Conservation (phyloP, 2,797 vertebrate species). For the Poeciliopsis paucimaculata region DNA sequence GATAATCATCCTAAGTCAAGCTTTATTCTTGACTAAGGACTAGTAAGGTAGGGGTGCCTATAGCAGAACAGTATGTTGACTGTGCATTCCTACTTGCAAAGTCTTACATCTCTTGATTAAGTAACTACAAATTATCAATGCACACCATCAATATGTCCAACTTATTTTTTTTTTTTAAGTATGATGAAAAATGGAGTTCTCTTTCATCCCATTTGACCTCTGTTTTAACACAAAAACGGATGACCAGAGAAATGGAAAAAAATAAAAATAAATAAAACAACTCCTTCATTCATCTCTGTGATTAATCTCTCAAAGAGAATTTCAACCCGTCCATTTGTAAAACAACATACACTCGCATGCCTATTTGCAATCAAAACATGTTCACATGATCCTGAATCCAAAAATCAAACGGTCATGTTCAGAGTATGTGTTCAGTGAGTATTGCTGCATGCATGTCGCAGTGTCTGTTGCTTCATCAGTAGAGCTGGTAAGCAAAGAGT, state of each 20-base stretch:
- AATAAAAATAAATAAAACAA: too few relatives aligned
- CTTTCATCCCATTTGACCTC: not conserved
- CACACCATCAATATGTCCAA: not conserved
- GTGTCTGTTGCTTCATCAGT: slow-evolving; percentile 57
- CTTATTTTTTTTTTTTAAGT: not conserved
- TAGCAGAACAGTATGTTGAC: not conserved
- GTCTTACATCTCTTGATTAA: not conserved
- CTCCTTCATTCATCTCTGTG: slow-evolving; percentile 30
- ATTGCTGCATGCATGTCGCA: not conserved
- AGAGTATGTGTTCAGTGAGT: slow-evolving; percentile 13
- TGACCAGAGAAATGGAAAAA: not conserved
- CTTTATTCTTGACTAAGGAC: slow-evolving; percentile 59
- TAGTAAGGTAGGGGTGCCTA: too few relatives aligned
- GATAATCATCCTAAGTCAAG: slow-evolving; percentile 91
- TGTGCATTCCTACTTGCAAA: not conserved
- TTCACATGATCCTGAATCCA: slow-evolving; percentile 11
- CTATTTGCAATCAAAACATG: slow-evolving; percentile 14
- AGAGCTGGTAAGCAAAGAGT: slow-evolving; percentile 67
- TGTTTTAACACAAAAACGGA: not conserved
- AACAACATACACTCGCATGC: slow-evolving; percentile 23
- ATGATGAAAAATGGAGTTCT: not conserved
- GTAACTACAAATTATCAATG: not conserved
- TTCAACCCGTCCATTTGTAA: not conserved
- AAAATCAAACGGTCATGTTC: slow-evolving; percentile 10
- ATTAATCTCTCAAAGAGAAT: slow-evolving; percentile 48